Conservation (phyloP, 2,888 invertebrate genomes). For the Agrotis ipsilon region DNA sequence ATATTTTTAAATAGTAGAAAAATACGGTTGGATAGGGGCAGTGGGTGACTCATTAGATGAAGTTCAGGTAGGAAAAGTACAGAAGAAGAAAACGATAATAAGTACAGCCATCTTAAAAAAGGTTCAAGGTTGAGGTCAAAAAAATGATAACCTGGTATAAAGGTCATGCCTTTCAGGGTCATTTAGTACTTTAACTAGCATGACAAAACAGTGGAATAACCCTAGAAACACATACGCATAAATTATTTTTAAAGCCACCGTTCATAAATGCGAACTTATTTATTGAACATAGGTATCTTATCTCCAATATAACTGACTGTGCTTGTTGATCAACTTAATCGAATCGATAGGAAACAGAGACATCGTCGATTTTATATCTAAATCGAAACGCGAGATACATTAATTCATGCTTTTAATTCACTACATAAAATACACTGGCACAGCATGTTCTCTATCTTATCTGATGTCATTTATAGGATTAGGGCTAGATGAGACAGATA, state of each 20-base stretch:
- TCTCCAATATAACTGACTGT: constrained; percentile 23
- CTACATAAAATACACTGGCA: constrained; percentile 71
- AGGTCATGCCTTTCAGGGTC: not conserved
- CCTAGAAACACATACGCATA: not conserved
- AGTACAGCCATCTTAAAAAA: too few species aligned
- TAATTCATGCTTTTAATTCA: constrained; percentile 75
- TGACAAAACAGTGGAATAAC: not conserved
- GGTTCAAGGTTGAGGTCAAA: too few species aligned
- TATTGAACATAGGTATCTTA: constrained; percentile 4
- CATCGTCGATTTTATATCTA: constrained; percentile 69
- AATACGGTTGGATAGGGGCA: too few species aligned
- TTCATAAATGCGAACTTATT: not conserved
- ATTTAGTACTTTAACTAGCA: not conserved
- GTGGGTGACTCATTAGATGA: too few species aligned
- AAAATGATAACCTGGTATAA: too few species aligned
- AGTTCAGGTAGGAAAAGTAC: too few species aligned
- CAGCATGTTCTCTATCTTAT: constrained; percentile 82
- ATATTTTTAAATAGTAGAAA: too few species aligned
- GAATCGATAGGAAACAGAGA: constrained; percentile 67
- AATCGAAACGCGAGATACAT: constrained; percentile 70
- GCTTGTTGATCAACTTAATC: constrained; percentile 65
- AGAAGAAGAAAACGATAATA: too few species aligned
- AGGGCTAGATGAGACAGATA: constrained; percentile 88
- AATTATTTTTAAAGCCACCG: not conserved
- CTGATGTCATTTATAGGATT: constrained; percentile 90